phyloP scores from a whole-genome alignment of 53 echinoderm and acorn worm genomes.

The Zoroaster sp. region DNA sequence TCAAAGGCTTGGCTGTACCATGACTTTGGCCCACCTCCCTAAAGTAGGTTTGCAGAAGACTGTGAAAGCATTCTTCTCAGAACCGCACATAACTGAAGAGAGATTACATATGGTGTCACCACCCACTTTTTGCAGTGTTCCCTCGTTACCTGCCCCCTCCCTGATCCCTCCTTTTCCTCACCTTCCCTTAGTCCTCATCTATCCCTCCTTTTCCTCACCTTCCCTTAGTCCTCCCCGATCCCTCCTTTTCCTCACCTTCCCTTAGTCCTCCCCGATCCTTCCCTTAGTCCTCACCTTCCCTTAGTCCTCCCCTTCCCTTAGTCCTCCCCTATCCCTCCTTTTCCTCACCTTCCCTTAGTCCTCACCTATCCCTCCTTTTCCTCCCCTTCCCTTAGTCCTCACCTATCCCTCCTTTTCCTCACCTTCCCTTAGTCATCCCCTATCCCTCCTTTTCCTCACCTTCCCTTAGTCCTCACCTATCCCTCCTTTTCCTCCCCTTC shows the following conservation, averaged over 20 bases:
- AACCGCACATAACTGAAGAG: no score
- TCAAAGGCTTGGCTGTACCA: no score
- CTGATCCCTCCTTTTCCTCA: not conserved
- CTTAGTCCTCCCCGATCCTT: not conserved
- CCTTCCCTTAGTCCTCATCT: not conserved
- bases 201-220: not conserved
- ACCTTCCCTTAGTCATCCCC: not conserved
- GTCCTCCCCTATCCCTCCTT: not conserved
- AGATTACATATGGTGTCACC: no score
- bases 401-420: not conserved
- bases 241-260: not conserved
- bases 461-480: not conserved
- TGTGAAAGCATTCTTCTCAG: no score
- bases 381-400: not conserved
- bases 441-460: constrained; percentile 16
- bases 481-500: not conserved
- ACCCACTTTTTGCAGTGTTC: not conserved
- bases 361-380: not conserved
- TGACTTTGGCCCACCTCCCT: no score
- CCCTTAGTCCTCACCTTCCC: not conserved
- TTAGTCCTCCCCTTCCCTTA: not conserved
- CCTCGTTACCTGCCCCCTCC: not conserved
- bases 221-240: not conserved
- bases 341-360: not conserved
- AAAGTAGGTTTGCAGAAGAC: no score